Evolutionary conservation across 2,113 vertebrate genomes (phyloP).

Genomic region (Numenius arquata): DNA sequence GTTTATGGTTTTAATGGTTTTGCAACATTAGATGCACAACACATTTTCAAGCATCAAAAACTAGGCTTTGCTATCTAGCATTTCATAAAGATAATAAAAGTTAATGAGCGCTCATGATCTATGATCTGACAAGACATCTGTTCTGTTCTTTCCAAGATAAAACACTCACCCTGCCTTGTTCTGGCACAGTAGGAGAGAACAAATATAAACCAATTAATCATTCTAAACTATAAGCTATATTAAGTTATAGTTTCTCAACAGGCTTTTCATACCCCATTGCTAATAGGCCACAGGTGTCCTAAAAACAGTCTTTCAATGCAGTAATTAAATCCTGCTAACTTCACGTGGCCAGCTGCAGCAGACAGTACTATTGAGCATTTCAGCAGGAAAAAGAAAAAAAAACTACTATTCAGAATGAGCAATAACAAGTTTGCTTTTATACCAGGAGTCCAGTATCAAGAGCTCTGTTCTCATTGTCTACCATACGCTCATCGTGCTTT

Average conservation of each 20-base stretch:
- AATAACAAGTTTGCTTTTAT: not conserved
- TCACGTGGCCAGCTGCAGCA: not conserved
- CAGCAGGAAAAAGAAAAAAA: not conserved
- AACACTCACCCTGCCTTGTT: slow-evolving; percentile 56
- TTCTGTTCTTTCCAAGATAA: slow-evolving; percentile 66
- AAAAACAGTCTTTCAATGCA: slow-evolving; percentile 29
- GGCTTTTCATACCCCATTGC: slow-evolving; percentile 46
- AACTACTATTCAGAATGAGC: not conserved
- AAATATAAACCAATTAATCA: slow-evolving; percentile 73
- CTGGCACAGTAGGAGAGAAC: slow-evolving; percentile 59
- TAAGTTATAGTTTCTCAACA: slow-evolving; percentile 71
- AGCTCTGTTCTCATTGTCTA: not conserved
- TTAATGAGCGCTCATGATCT: slow-evolving; percentile 77
- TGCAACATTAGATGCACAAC: slow-evolving; percentile 63
- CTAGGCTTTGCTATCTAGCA: slow-evolving; percentile 70
- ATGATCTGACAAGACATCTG: slow-evolving; percentile 76
- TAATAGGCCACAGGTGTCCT: slow-evolving; percentile 68
- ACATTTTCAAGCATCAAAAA: slow-evolving; percentile 69
- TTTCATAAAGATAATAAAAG: slow-evolving; percentile 80
- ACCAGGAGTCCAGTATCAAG: not conserved
- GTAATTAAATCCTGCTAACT: slow-evolving; percentile 38
- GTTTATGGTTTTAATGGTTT: slow-evolving; percentile 67
- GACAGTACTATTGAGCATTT: not conserved
- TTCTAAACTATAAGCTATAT: slow-evolving; percentile 71
- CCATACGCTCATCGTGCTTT: not conserved